These are phyloP conservation scores for Hyperoplus lanceolatus DNA, from an alignment of 2,797 vertebrate species.

Conservation along the genomic window DNA sequence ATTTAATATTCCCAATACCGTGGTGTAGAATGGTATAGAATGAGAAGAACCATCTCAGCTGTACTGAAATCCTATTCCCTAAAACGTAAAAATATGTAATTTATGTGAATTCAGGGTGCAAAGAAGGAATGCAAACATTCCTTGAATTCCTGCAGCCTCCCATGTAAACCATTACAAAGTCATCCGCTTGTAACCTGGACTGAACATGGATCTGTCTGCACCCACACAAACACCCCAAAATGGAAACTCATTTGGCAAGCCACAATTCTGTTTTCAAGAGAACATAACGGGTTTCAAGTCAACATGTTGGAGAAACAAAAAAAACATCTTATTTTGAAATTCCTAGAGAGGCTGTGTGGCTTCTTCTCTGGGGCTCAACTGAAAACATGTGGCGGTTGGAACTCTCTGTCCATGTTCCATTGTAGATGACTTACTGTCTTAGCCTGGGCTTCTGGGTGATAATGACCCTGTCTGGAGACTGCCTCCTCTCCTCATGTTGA, in stretches of 20 bases:
- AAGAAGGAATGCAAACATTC: constrained; percentile 18
- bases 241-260: not conserved
- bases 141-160: constrained; percentile 23
- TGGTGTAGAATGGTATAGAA: too few relatives aligned
- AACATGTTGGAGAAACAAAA: not conserved
- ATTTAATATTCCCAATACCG: too few relatives aligned
- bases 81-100: constrained; percentile 13
- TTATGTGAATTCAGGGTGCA: constrained; percentile 2
- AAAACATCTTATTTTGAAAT: not conserved
- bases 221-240: constrained; percentile 13
- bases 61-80: not conserved
- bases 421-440: constrained; percentile 53
- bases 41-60: too few relatives aligned
- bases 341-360: not conserved
- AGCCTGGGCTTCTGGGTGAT: constrained; percentile 31
- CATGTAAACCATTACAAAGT: constrained; percentile 12
- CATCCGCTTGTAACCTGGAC: not conserved
- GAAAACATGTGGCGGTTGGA: not conserved
- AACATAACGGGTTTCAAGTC: constrained; percentile 8
- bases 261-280: not conserved
- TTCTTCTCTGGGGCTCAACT: constrained; percentile 19
- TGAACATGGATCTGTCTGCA: constrained; percentile 3
- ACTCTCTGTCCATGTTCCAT: constrained; percentile 40
- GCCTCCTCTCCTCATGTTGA: not conserved
- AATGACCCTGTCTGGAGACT: constrained; percentile 37